Conservation (phyloP, 2,113 vertebrate species). For the Laticauda colubrina region DNA sequence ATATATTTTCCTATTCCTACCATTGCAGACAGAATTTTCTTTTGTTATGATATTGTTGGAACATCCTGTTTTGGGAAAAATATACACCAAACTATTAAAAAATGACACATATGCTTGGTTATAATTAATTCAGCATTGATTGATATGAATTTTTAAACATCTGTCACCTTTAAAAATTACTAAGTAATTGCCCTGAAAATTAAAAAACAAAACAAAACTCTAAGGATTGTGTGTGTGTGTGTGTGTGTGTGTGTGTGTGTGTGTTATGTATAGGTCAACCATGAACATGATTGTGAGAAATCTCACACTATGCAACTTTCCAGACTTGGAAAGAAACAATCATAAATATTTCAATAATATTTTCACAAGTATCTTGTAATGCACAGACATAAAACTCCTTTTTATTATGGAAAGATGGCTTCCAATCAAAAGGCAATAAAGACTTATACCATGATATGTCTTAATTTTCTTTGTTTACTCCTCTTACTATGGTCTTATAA, state of each 20-base stretch:
- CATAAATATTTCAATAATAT: not conserved
- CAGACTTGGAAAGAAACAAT: not conserved
- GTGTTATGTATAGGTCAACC: not conserved
- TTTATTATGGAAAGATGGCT: not conserved
- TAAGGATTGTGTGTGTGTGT: not conserved
- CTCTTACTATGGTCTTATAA: not conserved
- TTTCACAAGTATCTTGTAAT: not conserved
- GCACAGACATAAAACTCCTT: not conserved
- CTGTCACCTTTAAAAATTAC: not conserved
- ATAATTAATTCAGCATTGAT: not conserved
- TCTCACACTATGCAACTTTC: not conserved
- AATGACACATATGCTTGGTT: not conserved
- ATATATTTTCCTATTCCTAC: slow-evolving; percentile 31
- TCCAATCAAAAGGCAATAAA: not conserved
- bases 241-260: too few relatives aligned
- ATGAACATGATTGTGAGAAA: not conserved
- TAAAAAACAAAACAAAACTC: not conserved
- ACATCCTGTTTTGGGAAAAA: slow-evolving; percentile 27
- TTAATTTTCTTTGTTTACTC: not conserved
- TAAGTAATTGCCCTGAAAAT: not conserved
- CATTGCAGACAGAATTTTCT: not conserved
- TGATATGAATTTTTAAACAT: not conserved
- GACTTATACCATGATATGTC: not conserved
- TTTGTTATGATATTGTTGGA: not conserved
- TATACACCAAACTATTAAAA: not conserved